phyloP scores from a whole-genome alignment of 2,888 invertebrate genomes.

The Erebia palarica region DNA sequence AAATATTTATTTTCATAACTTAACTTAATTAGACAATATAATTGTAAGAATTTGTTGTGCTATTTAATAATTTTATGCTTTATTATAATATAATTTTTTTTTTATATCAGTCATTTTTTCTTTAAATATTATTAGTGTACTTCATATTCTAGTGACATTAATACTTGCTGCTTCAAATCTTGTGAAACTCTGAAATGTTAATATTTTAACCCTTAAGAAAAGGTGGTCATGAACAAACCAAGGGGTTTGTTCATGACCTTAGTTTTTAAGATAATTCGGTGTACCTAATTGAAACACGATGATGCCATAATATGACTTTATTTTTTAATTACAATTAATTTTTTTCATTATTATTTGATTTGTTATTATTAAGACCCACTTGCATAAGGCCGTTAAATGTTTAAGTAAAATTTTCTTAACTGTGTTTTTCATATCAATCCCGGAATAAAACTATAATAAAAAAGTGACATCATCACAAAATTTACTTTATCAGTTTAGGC shows the following conservation, averaged over 20 bases:
- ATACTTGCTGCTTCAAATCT: slow-evolving; percentile 10
- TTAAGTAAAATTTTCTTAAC: no score
- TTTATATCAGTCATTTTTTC: neutral
- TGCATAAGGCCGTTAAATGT: no score
- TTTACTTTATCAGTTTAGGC: no score
- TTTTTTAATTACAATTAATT: neutral
- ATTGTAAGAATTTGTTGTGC: slow-evolving; percentile 7
- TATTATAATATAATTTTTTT: neutral
- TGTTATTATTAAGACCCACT: neutral
- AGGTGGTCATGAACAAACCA: no score
- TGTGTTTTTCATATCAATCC: no score
- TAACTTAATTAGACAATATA: neutral
- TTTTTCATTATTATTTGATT: neutral
- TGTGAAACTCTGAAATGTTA: neutral
- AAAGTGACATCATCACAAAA: no score
- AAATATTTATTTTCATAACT: slow-evolving; percentile 9
- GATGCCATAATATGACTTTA: slow-evolving; percentile 25
- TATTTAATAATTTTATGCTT: slow-evolving; percentile 4
- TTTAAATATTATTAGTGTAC: neutral
- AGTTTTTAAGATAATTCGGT: slow-evolving; percentile 18
- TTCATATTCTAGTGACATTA: neutral
- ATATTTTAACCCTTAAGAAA: neutral
- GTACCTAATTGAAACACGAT: slow-evolving; percentile 33
- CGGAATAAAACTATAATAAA: no score
- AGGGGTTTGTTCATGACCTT: neutral